phyloP scores from a whole-genome alignment of 2,113 vertebrate genomes.

The Plectropomus leopardus region DNA sequence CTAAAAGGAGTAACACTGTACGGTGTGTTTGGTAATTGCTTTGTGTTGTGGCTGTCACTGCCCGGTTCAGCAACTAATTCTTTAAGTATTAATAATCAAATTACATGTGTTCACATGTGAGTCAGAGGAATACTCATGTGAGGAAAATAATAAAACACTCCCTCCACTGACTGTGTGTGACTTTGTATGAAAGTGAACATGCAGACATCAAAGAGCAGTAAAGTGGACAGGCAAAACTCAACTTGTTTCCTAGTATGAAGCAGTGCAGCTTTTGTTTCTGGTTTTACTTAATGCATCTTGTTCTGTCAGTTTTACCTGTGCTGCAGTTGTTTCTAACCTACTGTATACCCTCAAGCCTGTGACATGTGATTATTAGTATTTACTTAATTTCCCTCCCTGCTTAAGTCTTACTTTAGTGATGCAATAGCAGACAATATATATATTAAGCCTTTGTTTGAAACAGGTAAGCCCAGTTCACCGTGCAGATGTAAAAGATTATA shows the following conservation, averaged over 20 bases:
- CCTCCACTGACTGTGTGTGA: slow-evolving; percentile 5
- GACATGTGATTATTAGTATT: not conserved
- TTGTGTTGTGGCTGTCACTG: not conserved
- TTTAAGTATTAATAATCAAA: slow-evolving; percentile 31
- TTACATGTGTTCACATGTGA: slow-evolving; percentile 17
- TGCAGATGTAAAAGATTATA: not conserved
- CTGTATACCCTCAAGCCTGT: not conserved
- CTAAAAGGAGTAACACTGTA: not conserved
- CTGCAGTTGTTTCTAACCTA: not conserved
- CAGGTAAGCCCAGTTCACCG: not conserved
- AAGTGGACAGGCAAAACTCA: slow-evolving; percentile 4
- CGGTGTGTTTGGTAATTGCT: not conserved
- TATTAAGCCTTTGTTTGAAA: not conserved
- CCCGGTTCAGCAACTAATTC: slow-evolving; percentile 13
- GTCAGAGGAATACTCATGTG: slow-evolving; percentile 9
- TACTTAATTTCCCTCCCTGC: not conserved
- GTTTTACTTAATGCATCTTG: not conserved
- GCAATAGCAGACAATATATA: not conserved
- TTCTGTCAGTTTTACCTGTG: not conserved
- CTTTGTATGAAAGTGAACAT: slow-evolving; percentile 10
- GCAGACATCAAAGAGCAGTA: slow-evolving; percentile 10
- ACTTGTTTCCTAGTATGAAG: not conserved
- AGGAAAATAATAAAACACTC: slow-evolving; percentile 2
- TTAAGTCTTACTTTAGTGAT: not conserved
- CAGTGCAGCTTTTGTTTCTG: not conserved